These are phyloP conservation scores for Pelobates fuscus DNA, from an alignment of 2,113 vertebrate species.

Conservation along the genomic window DNA sequence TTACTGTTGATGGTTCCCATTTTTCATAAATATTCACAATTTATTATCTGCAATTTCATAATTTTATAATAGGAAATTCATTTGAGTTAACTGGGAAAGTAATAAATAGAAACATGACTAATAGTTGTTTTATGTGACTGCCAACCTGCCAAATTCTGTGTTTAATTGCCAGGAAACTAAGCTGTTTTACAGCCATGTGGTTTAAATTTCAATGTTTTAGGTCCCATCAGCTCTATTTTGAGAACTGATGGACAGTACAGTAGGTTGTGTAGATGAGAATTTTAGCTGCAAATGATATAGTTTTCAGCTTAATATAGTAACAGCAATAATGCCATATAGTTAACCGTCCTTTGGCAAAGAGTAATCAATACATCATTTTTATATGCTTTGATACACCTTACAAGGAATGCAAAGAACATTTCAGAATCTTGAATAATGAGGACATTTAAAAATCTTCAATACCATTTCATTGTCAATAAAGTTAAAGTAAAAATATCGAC, in stretches of 20 bases:
- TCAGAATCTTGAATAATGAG: no score
- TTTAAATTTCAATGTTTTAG: slow-evolving; percentile 77
- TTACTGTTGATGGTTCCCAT: no score
- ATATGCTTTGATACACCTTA: no score
- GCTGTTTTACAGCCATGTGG: slow-evolving; percentile 75
- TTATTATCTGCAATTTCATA: background rate
- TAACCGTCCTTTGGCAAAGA: no score
- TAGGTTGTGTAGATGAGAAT: slow-evolving; percentile 37
- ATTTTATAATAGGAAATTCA: slow-evolving; percentile 73
- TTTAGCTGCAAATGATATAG: background rate
- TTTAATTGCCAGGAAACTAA: slow-evolving; percentile 82
- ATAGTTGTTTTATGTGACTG: slow-evolving; percentile 78
- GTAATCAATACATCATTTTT: no score
- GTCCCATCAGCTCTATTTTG: slow-evolving; percentile 72
- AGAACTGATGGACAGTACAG: slow-evolving; percentile 67
- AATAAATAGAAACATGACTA: slow-evolving; percentile 75
- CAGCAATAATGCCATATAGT: no score
- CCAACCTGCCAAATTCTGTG: slow-evolving; percentile 79
- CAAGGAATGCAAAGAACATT: no score
- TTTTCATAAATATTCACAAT: no score
- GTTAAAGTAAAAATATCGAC: no score
- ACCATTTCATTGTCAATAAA: no score
- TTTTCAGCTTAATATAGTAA: no score
- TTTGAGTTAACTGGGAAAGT: slow-evolving; percentile 73
- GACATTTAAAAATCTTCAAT: no score